A percentile compares a stretch with the other conserved stretches of the same genome.
Conservation (phyloP, 2,113 vertebrate species). For the Solenodon paradoxus region DNA sequence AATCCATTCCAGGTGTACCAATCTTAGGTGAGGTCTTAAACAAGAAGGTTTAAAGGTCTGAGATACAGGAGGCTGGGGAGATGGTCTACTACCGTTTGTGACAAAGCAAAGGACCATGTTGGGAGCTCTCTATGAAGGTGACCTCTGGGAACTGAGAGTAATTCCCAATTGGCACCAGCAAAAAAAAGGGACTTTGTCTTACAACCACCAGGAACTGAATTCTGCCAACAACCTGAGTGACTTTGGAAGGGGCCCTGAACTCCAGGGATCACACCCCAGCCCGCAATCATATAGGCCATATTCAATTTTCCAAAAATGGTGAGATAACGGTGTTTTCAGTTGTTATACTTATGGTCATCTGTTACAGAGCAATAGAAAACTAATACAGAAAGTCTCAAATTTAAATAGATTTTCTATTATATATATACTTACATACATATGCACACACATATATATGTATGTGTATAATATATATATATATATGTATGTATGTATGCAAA, state of each 20-base stretch:
- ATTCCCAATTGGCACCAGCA: neutral
- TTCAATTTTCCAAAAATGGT: neutral
- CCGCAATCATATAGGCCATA: neutral
- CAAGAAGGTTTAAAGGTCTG: neutral
- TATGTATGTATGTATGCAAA: too few species aligned
- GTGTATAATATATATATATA: too few species aligned
- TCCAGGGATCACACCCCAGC: neutral
- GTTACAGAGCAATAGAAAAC: neutral
- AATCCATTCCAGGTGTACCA: neutral
- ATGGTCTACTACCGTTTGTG: neutral
- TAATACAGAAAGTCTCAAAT: neutral
- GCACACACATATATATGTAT: too few species aligned
- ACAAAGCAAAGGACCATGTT: neutral
- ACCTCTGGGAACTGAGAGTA: neutral
- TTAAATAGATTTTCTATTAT: slow-evolving; percentile 15
- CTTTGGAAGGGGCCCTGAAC: neutral
- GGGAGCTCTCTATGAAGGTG: neutral
- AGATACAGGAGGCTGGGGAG: neutral
- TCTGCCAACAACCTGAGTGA: neutral
- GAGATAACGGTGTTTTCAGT: neutral
- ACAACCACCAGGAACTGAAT: neutral
- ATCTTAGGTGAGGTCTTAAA: neutral
- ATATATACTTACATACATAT: neutral
- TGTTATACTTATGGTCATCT: neutral
- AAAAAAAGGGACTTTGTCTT: neutral